A percentile compares a stretch with the other conserved stretches of the same genome.
Evolutionary conservation across 2,888 invertebrate genomes (phyloP).

Genomic region (Beris chalybata): DNA sequence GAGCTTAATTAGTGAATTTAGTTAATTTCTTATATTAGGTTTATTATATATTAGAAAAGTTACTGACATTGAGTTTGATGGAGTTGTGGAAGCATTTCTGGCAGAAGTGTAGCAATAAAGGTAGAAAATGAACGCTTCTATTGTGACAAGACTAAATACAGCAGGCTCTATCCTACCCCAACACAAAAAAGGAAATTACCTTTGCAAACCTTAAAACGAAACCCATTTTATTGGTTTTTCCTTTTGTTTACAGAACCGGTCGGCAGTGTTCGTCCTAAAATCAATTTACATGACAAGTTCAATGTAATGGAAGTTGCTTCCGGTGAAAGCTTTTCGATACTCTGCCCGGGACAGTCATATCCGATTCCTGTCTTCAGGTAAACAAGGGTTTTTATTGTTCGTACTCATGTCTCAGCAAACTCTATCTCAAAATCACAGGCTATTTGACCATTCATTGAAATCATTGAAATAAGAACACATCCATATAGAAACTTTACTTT

Average conservation of each 20-base stretch:
- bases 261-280: slow-evolving; percentile 65
- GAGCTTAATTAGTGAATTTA: too few relatives aligned
- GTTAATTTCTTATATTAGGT: too few relatives aligned
- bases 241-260: slow-evolving; percentile 57
- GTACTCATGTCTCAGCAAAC: not conserved
- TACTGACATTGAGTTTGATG: too few relatives aligned
- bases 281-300: slow-evolving; percentile 59
- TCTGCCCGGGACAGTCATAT: slow-evolving; percentile 76
- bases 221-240: not conserved
- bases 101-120: too few relatives aligned
- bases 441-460: not conserved
- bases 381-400: slow-evolving; percentile 37
- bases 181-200: not conserved
- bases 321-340: slow-evolving; percentile 61
- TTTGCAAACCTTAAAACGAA: not conserved
- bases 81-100: too few relatives aligned
- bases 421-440: not conserved
- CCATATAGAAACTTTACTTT: too few relatives aligned
- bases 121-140: too few relatives aligned
- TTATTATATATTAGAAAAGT: too few relatives aligned
- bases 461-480: not conserved
- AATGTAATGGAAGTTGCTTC: slow-evolving; percentile 38
- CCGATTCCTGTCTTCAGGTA: slow-evolving; percentile 76
- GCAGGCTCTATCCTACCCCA: slow-evolving; percentile 6
- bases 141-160: too few relatives aligned